These are phyloP conservation scores for Cyaniris semiargus DNA, from an alignment of 2,888 invertebrate species.

Conservation along the genomic window DNA sequence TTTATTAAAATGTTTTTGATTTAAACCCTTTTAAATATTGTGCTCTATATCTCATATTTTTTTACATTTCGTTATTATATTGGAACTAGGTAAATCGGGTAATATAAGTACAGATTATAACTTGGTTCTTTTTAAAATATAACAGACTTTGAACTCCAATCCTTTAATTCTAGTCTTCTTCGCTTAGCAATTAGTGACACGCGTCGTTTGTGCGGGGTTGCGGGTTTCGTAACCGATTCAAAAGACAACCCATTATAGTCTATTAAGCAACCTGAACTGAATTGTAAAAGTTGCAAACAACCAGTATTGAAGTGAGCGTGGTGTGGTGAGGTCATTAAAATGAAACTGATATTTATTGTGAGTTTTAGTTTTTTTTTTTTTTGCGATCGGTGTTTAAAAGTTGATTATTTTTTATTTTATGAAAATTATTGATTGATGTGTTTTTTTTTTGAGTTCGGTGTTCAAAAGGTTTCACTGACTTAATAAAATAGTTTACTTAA, in stretches of 20 bases:
- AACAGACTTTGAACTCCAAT: too few species aligned
- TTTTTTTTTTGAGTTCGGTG: not conserved
- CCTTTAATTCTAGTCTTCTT: not conserved
- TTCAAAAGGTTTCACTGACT: too few species aligned
- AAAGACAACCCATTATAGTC: slow-evolving; percentile 34
- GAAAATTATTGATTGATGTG: too few species aligned
- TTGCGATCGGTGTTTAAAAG: not conserved
- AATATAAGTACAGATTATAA: too few species aligned
- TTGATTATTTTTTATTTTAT: too few species aligned
- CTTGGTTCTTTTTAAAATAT: too few species aligned
- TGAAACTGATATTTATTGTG: slow-evolving; percentile 51
- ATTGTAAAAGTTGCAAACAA: slow-evolving; percentile 67
- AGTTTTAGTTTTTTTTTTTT: slow-evolving; percentile 46
- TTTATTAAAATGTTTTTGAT: too few species aligned
- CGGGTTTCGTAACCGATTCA: slow-evolving; percentile 6
- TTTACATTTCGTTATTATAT: too few species aligned
- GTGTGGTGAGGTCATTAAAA: slow-evolving; percentile 42
- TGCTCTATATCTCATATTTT: too few species aligned
- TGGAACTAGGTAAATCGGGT: too few species aligned
- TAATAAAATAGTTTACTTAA: too few species aligned
- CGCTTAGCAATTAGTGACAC: not conserved
- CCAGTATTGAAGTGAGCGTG: slow-evolving; percentile 31
- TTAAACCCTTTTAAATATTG: too few species aligned
- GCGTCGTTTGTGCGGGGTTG: not conserved
- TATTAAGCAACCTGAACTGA: slow-evolving; percentile 56